A percentile compares a stretch with the other conserved stretches of the same genome.
These are phyloP conservation scores for Cebus imitator DNA, from an alignment of 2,113 vertebrate genomes.

Conservation along the genomic window DNA sequence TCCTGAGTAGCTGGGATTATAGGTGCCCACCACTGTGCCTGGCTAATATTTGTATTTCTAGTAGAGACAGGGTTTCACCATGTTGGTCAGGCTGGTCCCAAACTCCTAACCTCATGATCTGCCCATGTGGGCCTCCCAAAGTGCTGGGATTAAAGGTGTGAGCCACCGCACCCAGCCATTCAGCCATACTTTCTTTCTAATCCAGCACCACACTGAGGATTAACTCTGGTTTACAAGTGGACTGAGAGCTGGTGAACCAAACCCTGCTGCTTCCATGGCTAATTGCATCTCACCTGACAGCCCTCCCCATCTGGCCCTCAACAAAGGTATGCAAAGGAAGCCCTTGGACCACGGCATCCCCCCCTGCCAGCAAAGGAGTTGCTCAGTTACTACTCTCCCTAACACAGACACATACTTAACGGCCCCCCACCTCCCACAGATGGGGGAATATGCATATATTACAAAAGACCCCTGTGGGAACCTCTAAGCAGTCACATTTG, in stretches of 20 bases:
- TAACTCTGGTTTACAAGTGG: constrained; percentile 4
- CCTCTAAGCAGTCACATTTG: constrained; percentile 18
- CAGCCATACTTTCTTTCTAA: not conserved
- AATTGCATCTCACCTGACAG: constrained; percentile 7
- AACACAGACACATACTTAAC: not conserved
- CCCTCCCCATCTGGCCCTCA: not conserved
- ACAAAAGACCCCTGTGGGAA: not conserved
- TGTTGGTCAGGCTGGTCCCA: no score
- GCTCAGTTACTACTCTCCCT: not conserved
- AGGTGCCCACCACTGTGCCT: no score
- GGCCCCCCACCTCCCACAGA: not conserved
- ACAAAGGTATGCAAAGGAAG: not conserved
- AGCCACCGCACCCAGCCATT: not conserved
- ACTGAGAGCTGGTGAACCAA: not conserved
- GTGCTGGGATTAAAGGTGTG: no score
- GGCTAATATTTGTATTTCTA: no score
- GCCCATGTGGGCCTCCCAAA: no score
- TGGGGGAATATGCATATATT: not conserved
- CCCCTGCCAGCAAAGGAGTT: not conserved
- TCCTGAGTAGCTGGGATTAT: no score
- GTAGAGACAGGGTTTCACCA: no score
- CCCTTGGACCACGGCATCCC: not conserved
- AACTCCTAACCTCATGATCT: no score
- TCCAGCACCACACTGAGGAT: not conserved
- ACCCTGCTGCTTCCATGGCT: not conserved